phyloP scores from a whole-genome alignment of 2,797 vertebrate genomes.

The Tinamus major region DNA sequence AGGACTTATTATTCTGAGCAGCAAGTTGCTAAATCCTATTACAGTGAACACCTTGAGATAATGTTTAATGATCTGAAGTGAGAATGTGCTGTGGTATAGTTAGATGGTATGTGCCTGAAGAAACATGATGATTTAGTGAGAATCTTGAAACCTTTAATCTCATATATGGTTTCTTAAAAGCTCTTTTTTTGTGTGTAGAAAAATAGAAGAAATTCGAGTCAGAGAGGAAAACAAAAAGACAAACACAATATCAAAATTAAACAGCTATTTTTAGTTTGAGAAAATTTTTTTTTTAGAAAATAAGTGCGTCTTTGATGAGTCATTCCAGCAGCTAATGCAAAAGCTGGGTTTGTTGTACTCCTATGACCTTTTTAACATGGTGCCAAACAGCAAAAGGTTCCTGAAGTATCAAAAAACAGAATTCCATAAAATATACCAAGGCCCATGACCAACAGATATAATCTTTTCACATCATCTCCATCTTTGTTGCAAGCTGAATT shows the following conservation, averaged over 20 bases:
- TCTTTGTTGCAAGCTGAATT: not conserved
- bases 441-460: fast-evolving
- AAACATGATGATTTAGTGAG: not conserved
- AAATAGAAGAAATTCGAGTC: not conserved
- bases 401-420: not conserved
- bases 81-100: not conserved
- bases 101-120: not conserved
- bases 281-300: not conserved
- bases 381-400: not conserved
- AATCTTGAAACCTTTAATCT: slow-evolving; percentile 17
- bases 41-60: slow-evolving; percentile 18
- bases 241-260: not conserved
- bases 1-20: not conserved
- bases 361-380: not conserved
- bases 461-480: not conserved
- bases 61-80: slow-evolving; percentile 3
- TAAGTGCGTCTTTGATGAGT: not conserved
- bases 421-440: not conserved
- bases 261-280: slow-evolving; percentile 4
- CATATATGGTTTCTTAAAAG: not conserved
- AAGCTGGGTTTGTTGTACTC: not conserved
- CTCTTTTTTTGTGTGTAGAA: not conserved
- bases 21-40: slow-evolving; percentile 21
- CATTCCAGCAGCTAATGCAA: not conserved
- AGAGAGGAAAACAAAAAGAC: not conserved